Base-by-base conservation (phyloP, 2,797 vertebrate species). In the Sebastes goodei region DNA sequence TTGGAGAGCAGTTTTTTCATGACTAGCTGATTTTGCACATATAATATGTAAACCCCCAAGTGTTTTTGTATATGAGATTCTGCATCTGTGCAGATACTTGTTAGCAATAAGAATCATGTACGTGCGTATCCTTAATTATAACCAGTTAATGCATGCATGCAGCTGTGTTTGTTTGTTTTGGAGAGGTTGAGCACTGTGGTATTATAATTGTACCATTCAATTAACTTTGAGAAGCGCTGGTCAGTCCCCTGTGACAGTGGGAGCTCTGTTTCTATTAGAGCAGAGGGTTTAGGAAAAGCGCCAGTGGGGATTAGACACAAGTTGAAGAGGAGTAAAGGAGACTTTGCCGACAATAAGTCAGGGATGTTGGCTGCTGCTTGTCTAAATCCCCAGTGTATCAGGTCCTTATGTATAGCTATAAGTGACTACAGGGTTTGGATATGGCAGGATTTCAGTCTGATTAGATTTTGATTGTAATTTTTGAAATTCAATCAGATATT, bases 261-360 rank as follows among this genome's bases (percentile, higher is more conserved):
- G 25, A 81, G 61, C 76, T 90, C 60, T 71, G 59, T 76, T 90
- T 85, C 82, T 72, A 82, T 89, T 88, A 81, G 73, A 82, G 71
- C 32, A 30, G 11, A 20, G 60, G 80, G 70, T 78, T 84, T 84
- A 70, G 76, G 70, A 60, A 75, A 60, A 79, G 53, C 84, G 86
- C 77, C 77, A 80, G 35, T 42, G 66, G 46, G 86, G 78, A 85
- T 84, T 80, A 90, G 69, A 81, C 53, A 60, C 25, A 59, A 70
- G 65, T 62, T 82, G 60, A 83, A 75, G 55, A 74, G 64, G 72
- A 81, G 65, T 57, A 79, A 74, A 80, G 53, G 53, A 82, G 75
- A 30, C 46, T 79, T 72, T 69, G 61, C 59, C 59, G 67, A 53
- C 86, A 84, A 78, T 76, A 74, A 85, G 59, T 80, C 62, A 67